A percentile compares a stretch with the other conserved stretches of the same genome.
Conservation (phyloP, 1,140 invertebrate genomes). For the Eupristina koningsbergeri region DNA sequence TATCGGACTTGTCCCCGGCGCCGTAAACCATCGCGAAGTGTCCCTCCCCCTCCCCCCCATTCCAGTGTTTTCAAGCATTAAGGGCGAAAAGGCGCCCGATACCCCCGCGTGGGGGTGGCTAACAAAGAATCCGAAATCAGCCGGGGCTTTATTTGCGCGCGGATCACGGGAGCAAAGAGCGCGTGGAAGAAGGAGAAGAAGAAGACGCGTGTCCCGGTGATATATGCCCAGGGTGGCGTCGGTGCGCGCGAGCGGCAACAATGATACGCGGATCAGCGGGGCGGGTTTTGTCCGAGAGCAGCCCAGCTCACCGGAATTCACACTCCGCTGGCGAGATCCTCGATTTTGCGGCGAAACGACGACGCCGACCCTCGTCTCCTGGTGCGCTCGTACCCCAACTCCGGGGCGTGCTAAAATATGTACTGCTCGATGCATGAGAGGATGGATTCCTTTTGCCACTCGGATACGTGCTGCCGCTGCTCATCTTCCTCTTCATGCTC, state of each 20-base stretch:
- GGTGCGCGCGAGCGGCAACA: slow-evolving; percentile 31
- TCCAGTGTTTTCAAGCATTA: neutral
- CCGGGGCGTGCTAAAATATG: neutral
- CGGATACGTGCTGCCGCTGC: neutral
- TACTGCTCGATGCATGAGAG: neutral
- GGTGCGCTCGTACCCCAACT: neutral
- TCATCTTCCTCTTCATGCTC: neutral
- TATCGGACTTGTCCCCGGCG: neutral
- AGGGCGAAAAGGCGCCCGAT: neutral
- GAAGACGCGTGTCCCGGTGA: neutral
- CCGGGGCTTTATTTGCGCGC: slow-evolving; percentile 12
- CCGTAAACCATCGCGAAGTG: neutral
- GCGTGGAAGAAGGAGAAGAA: neutral
- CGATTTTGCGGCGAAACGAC: neutral
- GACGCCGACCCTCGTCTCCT: neutral
- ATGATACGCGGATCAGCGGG: slow-evolving; percentile 31
- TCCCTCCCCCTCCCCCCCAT: neutral
- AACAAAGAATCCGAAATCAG: neutral
- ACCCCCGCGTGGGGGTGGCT: neutral
- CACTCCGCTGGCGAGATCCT: slow-evolving; percentile 19
- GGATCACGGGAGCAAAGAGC: neutral
- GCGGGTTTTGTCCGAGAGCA: slow-evolving; percentile 43
- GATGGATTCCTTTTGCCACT: neutral
- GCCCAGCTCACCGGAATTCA: slow-evolving; percentile 17
- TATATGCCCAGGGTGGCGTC: neutral